These are phyloP conservation scores for Lordiphosa andalusiaca DNA, from an alignment of 2,888 invertebrate genomes.

Conservation along the genomic window DNA sequence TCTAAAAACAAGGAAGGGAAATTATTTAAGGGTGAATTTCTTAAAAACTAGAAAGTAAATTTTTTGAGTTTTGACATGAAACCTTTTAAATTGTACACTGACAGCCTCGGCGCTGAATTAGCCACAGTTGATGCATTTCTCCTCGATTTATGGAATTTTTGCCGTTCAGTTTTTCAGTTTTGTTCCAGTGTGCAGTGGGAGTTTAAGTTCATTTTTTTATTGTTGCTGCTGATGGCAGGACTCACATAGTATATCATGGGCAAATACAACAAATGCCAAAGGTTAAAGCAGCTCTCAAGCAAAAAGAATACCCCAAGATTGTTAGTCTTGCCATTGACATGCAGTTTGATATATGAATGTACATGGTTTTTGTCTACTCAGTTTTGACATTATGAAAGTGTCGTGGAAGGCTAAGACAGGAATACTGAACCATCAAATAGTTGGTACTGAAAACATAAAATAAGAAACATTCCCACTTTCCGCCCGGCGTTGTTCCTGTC, in stretches of 20 bases:
- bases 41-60: too few relatives aligned
- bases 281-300: conserved; percentile 48
- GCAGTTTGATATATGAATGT: not conserved
- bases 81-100: too few relatives aligned
- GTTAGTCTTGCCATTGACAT: conserved; percentile 22
- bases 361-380: not conserved
- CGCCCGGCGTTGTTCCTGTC: not conserved
- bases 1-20: too few relatives aligned
- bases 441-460: not conserved
- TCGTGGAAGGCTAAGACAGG: too few relatives aligned
- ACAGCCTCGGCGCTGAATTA: too few relatives aligned
- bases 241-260: conserved; percentile 47
- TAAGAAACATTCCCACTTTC: not conserved
- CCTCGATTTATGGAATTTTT: too few relatives aligned
- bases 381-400: conserved; percentile 1
- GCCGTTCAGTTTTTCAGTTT: too few relatives aligned
- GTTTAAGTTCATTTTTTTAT: conserved; percentile 1
- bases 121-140: too few relatives aligned
- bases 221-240: conserved; percentile 30
- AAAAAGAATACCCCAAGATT: conserved; percentile 31
- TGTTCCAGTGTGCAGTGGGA: too few relatives aligned
- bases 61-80: too few relatives aligned
- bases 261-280: conserved; percentile 59
- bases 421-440: not conserved
- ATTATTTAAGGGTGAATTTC: too few relatives aligned